Percentiles rank a stretch among this genome's conserved stretches.
Evolutionary conservation across 2,797 vertebrate genomes (phyloP).

Genomic region (Paratrypauchen microcephalus): DNA sequence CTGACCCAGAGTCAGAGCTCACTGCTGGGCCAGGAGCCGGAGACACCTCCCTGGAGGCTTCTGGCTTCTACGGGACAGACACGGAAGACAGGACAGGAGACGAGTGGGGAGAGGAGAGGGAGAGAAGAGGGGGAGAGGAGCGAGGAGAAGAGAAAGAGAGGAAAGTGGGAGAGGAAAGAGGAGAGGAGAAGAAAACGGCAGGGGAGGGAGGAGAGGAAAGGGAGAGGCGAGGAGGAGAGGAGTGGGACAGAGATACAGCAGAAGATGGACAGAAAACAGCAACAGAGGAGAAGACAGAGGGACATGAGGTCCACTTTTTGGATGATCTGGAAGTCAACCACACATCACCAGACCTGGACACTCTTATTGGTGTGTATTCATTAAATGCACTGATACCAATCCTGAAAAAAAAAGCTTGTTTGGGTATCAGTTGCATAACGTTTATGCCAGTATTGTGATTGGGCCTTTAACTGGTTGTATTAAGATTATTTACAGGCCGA

Average conservation of each 20-base stretch:
- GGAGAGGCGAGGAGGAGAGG: conserved; percentile 43
- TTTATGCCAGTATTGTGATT: too few relatives aligned
- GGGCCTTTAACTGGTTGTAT: too few relatives aligned
- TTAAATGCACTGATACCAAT: too few relatives aligned
- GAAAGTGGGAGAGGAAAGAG: neutral
- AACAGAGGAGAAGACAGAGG: neutral
- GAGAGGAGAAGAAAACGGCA: conserved; percentile 29
- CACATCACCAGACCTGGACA: conserved; percentile 53
- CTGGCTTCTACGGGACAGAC: conserved; percentile 60
- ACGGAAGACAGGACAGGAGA: conserved; percentile 61
- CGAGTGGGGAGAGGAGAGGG: conserved; percentile 52
- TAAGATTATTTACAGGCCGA: too few relatives aligned
- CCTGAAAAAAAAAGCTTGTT: too few relatives aligned
- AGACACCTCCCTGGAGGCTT: conserved; percentile 53
- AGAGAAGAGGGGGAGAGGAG: conserved; percentile 49
- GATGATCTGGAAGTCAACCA: conserved; percentile 43
- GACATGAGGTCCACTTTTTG: neutral
- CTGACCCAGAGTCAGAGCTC: conserved; percentile 42
- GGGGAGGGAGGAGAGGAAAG: conserved; percentile 50
- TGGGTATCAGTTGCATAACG: too few relatives aligned
- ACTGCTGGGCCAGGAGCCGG: conserved; percentile 33
- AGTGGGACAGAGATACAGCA: conserved; percentile 38
- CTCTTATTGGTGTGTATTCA: conserved; percentile 61
- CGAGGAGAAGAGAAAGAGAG: conserved; percentile 39
- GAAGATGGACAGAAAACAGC: conserved; percentile 29